Base-by-base conservation (phyloP, 1,140 invertebrate species). In the Drosophila chauvacae region DNA sequence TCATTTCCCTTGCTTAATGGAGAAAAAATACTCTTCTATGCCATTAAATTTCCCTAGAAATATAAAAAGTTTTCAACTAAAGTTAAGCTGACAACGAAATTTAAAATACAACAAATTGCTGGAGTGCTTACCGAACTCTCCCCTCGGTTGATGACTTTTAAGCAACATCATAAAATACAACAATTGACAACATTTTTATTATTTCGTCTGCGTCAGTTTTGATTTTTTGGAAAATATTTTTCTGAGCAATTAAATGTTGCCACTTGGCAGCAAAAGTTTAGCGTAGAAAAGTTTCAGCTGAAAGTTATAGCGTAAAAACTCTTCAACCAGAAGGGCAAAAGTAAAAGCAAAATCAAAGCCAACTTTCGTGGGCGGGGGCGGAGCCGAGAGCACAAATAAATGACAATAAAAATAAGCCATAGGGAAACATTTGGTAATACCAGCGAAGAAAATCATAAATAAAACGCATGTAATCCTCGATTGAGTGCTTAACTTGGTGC, bases 161-260 rank as follows among this genome's bases (percentile, higher is more conserved):
- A 58, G 60, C 72, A 77, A 68, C 60, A 88, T 83, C 86, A 88
- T 88, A 87, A 84, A 84, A 63, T 83, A 77, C 77, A 81, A 88
- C 84, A 88, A 90, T 78, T 81, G 84, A 84, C 80, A 88, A 83
- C 75, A 88, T 80, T 80, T 84, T 84, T 79, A 76, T 74, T 65
- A 51, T 65, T 57, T 59, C 53, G 28, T 60, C 41, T 60, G n/a
- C 51, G 30, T 45, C 62, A 42, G 61, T 71, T 66, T 48, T 61
- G 51, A 59, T 75, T 59, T 84, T 71, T 70, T 69, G 65, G 16
- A 37, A 80, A 87, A 84, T 90, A 81, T 88, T 88, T 87, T 87
- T 87, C 77, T 84, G 85, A 88, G 84, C 84, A 88, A 88, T 88
- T 88, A 88, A 88, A 90, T 88, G 85, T 90, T 88, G 64, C 85